A percentile compares a stretch with the other conserved stretches of the same genome.
These are phyloP conservation scores for Lethocerus indicus DNA, from an alignment of 1,140 invertebrate genomes.

Conservation along the genomic window DNA sequence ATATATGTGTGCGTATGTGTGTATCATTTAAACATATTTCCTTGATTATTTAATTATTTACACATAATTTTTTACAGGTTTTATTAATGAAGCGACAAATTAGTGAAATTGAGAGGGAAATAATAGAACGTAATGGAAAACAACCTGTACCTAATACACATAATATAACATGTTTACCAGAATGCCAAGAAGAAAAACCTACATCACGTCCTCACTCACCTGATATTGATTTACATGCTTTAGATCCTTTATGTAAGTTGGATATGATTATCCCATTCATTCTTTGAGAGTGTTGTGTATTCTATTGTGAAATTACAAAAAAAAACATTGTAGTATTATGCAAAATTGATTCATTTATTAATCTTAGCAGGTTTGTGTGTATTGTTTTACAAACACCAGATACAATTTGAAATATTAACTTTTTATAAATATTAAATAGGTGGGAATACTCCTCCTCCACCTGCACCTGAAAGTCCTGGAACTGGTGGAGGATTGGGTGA, in stretches of 20 bases:
- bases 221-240: constrained; percentile 19
- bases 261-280: neutral
- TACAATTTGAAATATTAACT: too few species aligned
- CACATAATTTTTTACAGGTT: constrained; percentile 22
- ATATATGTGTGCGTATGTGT: neutral
- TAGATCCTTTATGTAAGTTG: constrained; percentile 20
- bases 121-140: constrained; percentile 33
- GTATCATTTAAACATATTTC: neutral
- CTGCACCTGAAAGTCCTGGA: constrained; percentile 33
- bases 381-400: too few species aligned
- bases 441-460: constrained; percentile 38
- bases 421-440: constrained; percentile 5
- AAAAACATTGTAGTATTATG: too few species aligned
- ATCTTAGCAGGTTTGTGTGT: too few species aligned
- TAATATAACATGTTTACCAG: constrained; percentile 3
- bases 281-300: neutral
- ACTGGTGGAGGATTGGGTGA: constrained; percentile 20
- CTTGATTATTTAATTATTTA: neutral
- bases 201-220: constrained; percentile 9
- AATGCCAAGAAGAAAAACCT: constrained; percentile 10
- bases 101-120: constrained; percentile 53
- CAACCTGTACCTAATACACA: constrained; percentile 3
- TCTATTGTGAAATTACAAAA: neutral
- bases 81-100: constrained; percentile 57
- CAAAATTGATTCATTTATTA: too few species aligned